A percentile compares a stretch with the other conserved stretches of the same genome.
These are phyloP conservation scores for Neotragus pygmaeus DNA, from an alignment of 2,113 vertebrate genomes.

Conservation along the genomic window DNA sequence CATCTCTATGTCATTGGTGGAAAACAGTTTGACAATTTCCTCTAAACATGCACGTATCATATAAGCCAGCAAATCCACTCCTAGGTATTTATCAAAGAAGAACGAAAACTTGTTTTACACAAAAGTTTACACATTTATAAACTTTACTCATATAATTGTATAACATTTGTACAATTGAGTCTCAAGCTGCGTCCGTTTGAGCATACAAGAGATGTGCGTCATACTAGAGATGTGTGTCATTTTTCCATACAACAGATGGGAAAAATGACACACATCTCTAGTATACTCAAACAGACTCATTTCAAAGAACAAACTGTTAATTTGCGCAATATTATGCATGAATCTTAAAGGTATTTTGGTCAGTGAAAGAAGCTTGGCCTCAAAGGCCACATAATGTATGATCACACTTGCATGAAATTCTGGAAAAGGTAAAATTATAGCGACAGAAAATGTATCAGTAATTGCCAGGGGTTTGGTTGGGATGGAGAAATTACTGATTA, in stretches of 20 bases:
- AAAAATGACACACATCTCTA: neutral
- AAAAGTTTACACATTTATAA: neutral
- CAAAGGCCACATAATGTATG: neutral
- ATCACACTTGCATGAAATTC: neutral
- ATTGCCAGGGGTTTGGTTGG: neutral
- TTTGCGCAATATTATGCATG: neutral
- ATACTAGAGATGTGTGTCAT: neutral
- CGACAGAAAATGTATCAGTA: neutral
- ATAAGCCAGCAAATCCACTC: neutral
- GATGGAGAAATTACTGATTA: neutral
- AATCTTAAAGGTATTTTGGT: neutral
- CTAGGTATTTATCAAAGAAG: neutral
- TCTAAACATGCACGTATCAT: neutral
- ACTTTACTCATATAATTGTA: neutral
- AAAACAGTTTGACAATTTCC: neutral
- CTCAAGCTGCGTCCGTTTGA: neutral
- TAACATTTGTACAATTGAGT: neutral
- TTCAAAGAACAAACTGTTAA: neutral
- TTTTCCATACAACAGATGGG: neutral
- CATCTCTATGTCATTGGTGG: neutral
- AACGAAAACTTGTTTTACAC: neutral
- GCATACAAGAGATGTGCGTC: neutral
- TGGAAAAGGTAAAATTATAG: neutral
- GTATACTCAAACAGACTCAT: neutral
- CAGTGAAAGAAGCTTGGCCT: neutral